Evolutionary conservation across 2,797 vertebrate genomes (phyloP).

Genomic region (Lophius americanus): DNA sequence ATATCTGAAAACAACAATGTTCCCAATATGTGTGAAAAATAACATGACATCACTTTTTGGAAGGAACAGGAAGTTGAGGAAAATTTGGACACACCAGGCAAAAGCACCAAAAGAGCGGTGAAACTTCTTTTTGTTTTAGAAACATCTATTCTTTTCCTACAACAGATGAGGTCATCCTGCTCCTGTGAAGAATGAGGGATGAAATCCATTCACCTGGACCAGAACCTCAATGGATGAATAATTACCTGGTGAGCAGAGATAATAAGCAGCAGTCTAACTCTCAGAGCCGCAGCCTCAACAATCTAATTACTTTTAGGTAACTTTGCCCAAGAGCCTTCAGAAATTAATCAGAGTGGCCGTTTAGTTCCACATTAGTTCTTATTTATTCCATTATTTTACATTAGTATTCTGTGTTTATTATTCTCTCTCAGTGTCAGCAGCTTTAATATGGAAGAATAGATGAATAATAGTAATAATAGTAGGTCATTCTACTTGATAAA

Average conservation of each 20-base stretch:
- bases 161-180: neutral
- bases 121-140: neutral
- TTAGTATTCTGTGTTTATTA: too few species aligned
- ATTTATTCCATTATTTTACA: too few species aligned
- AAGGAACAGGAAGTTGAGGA: neutral
- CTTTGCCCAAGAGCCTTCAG: constrained; percentile 26
- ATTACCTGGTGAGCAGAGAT: constrained; percentile 37
- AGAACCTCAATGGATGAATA: constrained; percentile 44
- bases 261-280: constrained; percentile 41
- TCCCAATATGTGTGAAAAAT: too few species aligned
- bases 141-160: neutral
- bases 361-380: too few species aligned
- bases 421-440: too few species aligned
- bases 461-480: too few species aligned
- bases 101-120: neutral
- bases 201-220: constrained; percentile 29
- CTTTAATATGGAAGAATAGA: too few species aligned
- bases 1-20: neutral
- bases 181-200: neutral
- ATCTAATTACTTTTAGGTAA: constrained; percentile 43
- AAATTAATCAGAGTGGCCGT: constrained; percentile 3
- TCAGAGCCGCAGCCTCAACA: constrained; percentile 17
- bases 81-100: neutral
- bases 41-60: too few species aligned
- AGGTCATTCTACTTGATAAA: too few species aligned